A percentile compares a stretch with the other conserved stretches of the same genome.
phyloP scores from a whole-genome alignment of 2,888 invertebrate species.

The Heliconius charithonia region DNA sequence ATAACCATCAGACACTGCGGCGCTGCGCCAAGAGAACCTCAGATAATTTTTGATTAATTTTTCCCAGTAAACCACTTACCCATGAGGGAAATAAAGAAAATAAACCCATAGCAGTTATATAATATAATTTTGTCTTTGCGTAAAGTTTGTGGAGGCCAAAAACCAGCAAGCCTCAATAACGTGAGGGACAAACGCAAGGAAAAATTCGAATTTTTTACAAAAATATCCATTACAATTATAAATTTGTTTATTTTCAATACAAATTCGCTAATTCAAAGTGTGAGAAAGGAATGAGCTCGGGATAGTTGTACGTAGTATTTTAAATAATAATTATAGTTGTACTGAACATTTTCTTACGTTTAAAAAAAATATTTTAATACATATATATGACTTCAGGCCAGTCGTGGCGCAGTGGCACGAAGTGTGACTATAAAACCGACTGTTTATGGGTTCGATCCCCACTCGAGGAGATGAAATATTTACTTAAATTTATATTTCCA shows the following conservation, averaged over 20 bases:
- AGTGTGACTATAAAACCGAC: no score
- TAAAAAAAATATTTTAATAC: not conserved
- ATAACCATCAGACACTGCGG: no score
- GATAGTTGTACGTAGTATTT: not conserved
- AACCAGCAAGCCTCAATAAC: constrained; percentile 63
- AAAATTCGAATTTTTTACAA: constrained; percentile 62
- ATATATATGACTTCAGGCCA: no score
- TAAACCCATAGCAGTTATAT: constrained; percentile 61
- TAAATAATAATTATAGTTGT: not conserved
- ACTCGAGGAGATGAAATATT: no score
- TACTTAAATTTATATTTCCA: no score
- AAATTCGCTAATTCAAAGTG: not conserved
- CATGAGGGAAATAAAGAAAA: constrained; percentile 69
- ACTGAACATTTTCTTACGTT: not conserved
- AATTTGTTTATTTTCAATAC: not conserved
- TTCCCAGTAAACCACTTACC: constrained; percentile 57
- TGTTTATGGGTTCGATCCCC: no score
- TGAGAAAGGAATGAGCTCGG: not conserved
- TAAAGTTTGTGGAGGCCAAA: constrained; percentile 67
- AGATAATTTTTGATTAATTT: no score
- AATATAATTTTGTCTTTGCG: constrained; percentile 47
- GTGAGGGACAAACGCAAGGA: constrained; percentile 67
- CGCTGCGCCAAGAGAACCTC: no score
- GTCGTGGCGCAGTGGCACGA: no score
- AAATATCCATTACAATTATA: constrained; percentile 55